These are phyloP conservation scores for Pyrgilauda ruficollis DNA, from an alignment of 2,113 vertebrate species.

Conservation along the genomic window DNA sequence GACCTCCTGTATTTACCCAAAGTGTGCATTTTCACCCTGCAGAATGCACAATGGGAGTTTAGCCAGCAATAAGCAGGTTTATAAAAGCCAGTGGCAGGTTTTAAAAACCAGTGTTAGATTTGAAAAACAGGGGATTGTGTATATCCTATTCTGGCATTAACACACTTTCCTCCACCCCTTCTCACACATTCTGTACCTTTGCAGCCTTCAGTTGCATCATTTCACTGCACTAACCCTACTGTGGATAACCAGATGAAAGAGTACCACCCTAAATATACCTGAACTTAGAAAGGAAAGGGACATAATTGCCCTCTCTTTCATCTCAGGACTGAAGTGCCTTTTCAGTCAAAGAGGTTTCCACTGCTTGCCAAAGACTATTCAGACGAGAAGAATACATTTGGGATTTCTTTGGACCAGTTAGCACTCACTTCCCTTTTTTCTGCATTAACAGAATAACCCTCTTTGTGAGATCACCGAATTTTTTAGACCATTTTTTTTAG, in stretches of 20 bases:
- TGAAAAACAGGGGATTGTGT: not conserved
- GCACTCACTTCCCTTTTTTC: not conserved
- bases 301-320: conserved; percentile 50
- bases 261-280: not conserved
- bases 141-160: not conserved
- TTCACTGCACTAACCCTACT: not conserved
- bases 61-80: not conserved
- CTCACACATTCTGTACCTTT: not conserved
- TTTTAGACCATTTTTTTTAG: not conserved
- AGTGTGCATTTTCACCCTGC: not conserved
- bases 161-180: not conserved
- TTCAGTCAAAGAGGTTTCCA: conserved; percentile 28
- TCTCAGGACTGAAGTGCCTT: conserved; percentile 16
- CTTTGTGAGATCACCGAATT: conserved; percentile 17
- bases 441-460: not conserved
- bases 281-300: not conserved
- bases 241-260: not conserved
- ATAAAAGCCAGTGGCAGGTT: not conserved
- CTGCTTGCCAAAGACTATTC: conserved; percentile 34
- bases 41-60: not conserved
- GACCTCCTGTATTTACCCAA: not conserved
- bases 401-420: conserved; percentile 44
- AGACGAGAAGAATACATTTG: conserved; percentile 19
- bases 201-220: not conserved
- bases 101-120: not conserved